Percentiles rank a stretch among this genome's conserved stretches.
Conservation (phyloP, 1,140 invertebrate genomes). For the Drosophila serrata region DNA sequence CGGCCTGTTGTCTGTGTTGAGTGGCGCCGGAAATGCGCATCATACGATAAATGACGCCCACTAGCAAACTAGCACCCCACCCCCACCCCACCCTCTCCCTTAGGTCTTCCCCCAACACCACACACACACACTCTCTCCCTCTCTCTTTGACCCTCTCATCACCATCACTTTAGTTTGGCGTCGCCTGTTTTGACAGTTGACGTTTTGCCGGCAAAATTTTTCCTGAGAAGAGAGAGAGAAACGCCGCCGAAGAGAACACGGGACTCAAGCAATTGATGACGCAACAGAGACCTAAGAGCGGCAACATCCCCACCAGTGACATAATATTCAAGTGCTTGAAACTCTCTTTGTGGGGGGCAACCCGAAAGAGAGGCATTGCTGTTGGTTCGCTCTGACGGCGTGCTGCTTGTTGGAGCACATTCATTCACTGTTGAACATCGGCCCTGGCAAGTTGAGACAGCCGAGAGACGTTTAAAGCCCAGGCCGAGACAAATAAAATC, state of each 20-base stretch:
- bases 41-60: slow-evolving; percentile 69
- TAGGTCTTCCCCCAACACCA: slow-evolving; percentile 8
- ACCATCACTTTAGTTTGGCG: slow-evolving; percentile 41
- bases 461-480: slow-evolving; percentile 24
- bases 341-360: slow-evolving; percentile 11
- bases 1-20: slow-evolving; percentile 45
- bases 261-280: slow-evolving; percentile 33
- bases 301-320: slow-evolving; percentile 22
- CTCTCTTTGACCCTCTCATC: not conserved
- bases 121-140: not conserved
- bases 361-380: slow-evolving; percentile 17
- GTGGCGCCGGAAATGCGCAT: slow-evolving; percentile 76
- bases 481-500: slow-evolving; percentile 10
- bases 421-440: slow-evolving; percentile 74
- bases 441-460: slow-evolving; percentile 72
- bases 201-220: slow-evolving; percentile 74
- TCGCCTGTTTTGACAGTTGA: slow-evolving; percentile 73
- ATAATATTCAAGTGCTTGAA: slow-evolving; percentile 34
- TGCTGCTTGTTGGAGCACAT: slow-evolving; percentile 19
- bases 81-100: not conserved
- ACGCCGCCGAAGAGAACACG: slow-evolving; percentile 24
- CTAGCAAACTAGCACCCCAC: slow-evolving; percentile 14
- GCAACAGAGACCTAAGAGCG: slow-evolving; percentile 43
- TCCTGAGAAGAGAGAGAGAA: slow-evolving; percentile 5
- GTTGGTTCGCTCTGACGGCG: not conserved